Evolutionary conservation across 2,888 invertebrate species (phyloP).

Genomic region (Orchesellides sinensis): DNA sequence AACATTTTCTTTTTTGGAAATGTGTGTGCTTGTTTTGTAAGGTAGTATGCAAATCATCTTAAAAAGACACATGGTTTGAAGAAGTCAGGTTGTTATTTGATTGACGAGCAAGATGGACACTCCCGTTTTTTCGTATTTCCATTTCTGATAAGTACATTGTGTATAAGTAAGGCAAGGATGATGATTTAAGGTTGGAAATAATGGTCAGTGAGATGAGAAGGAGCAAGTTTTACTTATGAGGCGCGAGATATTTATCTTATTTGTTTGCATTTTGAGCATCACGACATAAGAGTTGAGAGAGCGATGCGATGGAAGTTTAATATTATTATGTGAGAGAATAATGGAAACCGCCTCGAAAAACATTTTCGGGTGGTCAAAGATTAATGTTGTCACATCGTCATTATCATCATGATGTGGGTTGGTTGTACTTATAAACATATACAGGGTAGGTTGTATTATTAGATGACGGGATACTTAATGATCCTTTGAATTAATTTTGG

Average conservation of each 20-base stretch:
- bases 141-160: not conserved
- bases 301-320: too few relatives aligned
- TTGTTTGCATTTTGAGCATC: constrained; percentile 16
- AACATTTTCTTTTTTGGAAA: too few relatives aligned
- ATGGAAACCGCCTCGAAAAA: constrained; percentile 37
- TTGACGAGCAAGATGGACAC: constrained; percentile 13
- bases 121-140: constrained; percentile 44
- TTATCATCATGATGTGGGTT: not conserved
- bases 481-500: constrained; percentile 54
- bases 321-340: too few relatives aligned
- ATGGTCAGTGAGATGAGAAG: constrained; percentile 58
- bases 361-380: constrained; percentile 56
- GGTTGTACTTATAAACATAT: not conserved
- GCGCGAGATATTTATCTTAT: constrained; percentile 19
- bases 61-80: constrained; percentile 3
- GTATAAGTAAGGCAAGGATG: not conserved
- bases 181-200: constrained; percentile 57
- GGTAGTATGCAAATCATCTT: constrained; percentile 46
- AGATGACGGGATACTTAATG: constrained; percentile 28
- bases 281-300: not conserved
- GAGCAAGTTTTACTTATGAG: constrained; percentile 56
- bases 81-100: constrained; percentile 12
- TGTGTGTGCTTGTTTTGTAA: too few relatives aligned
- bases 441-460: not conserved
- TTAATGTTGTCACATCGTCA: constrained; percentile 53